phyloP scores from a whole-genome alignment of 2,888 invertebrate genomes.

The Drosophila koepferae region DNA sequence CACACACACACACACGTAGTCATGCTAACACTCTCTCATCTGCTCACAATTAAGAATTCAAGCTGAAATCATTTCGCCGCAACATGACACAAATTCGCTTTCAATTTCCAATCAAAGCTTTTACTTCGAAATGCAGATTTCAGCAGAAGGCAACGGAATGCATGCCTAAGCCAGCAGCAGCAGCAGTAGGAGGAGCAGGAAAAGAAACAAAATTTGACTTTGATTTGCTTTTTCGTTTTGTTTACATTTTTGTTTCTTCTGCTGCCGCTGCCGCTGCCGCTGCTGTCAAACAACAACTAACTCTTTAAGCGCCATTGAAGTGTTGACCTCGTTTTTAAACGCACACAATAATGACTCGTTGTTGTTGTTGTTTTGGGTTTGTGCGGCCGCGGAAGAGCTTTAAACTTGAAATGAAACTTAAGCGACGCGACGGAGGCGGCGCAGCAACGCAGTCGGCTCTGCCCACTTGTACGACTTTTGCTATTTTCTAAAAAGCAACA shows the following conservation, averaged over 20 bases:
- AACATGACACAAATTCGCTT: constrained; percentile 51
- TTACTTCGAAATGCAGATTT: constrained; percentile 17
- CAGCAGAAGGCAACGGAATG: background rate
- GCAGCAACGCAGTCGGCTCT: constrained; percentile 33
- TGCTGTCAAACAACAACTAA: constrained; percentile 36
- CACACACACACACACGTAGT: background rate
- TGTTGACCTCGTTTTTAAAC: constrained; percentile 77
- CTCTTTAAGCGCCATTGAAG: constrained; percentile 68
- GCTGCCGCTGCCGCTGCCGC: constrained; percentile 12
- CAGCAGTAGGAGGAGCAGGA: no score
- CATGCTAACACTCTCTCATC: background rate
- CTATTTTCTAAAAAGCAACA: constrained; percentile 71
- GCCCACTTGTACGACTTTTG: constrained; percentile 52
- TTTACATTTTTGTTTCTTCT: constrained; percentile 57
- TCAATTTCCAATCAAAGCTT: constrained; percentile 54
- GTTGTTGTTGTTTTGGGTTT: constrained; percentile 35
- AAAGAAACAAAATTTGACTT: constrained; percentile 37
- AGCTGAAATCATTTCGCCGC: constrained; percentile 1
- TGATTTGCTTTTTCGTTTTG: constrained; percentile 51
- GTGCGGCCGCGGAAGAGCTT: constrained; percentile 75
- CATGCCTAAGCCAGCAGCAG: background rate
- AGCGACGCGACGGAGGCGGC: background rate
- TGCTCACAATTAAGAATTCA: constrained; percentile 5
- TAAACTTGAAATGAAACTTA: constrained; percentile 79
- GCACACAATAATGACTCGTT: constrained; percentile 51